Base-by-base conservation (phyloP, 2,888 invertebrate species). In the Dorcus parallelipipedus region DNA sequence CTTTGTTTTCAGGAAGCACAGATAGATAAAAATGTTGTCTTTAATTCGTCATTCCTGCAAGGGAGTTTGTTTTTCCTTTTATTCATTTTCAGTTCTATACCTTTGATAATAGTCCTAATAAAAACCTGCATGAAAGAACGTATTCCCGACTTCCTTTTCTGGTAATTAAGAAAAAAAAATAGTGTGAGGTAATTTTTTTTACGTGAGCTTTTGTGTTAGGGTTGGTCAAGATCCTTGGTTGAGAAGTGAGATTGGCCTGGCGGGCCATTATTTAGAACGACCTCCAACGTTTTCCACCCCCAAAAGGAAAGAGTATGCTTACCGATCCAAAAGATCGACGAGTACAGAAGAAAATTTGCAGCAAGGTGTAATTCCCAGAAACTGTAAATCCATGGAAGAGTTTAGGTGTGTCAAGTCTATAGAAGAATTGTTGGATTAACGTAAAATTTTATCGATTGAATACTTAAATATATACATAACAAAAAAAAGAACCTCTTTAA, bases 211-310 rank as follows among this genome's bases (percentile, higher is more conserved):
- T 59, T 7, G 10, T 62, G 69, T 60, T 73, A 85, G 85, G 84
- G 82, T 84, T 59, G 83, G 82, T 2, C 81, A 82, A 39, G 83
- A 80, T 64, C 83, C 83, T 0, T 83, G 84, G 82, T 77, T 81
- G 48, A 78, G 83, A 9, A 82, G 82, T 17, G 85, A 85, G 72
- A 83, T 85, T 77, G 85, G 85, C 5, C 79, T 83, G n/a, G 82
- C 84, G 59, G 84, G 84, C 2, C 84, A 84, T 71, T 84, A 84
- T 68, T 76, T 85, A 26, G 81, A 81, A 68, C 73, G 83, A 6
- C 84, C 84, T 0, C 70, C 73, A 0, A 64, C 62, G 48, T 64
- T 72, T 43, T 52, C 61, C 6, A 45, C 64, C 33, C 67, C 67
- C 2, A 62, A 62, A 51, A 63, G 64, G 33, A 68, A 65, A 41